A percentile compares a stretch with the other conserved stretches of the same genome.
phyloP scores from a whole-genome alignment of 2,113 vertebrate species.

The Xiphophorus couchianus region DNA sequence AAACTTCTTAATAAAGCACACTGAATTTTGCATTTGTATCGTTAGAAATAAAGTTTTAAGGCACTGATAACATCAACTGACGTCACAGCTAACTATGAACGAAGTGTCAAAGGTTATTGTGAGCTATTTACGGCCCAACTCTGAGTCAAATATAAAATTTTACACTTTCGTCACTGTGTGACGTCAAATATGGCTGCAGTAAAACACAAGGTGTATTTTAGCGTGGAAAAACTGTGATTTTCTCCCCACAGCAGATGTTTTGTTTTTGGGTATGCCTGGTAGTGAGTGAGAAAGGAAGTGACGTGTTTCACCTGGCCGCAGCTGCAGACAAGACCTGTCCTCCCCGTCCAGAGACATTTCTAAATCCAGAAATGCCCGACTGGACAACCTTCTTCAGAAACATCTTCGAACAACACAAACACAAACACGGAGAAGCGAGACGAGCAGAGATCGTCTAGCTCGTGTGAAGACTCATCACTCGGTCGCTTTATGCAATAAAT shows the following conservation, averaged over 20 bases:
- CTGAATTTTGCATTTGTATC: too few species aligned
- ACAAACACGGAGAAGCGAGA: neutral
- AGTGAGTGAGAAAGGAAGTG: neutral
- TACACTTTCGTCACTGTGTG: neutral
- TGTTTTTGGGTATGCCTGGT: too few species aligned
- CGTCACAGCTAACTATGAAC: too few species aligned
- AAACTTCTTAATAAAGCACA: too few species aligned
- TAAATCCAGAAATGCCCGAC: conserved; percentile 24
- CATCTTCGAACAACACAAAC: conserved; percentile 39
- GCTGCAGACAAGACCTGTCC: neutral
- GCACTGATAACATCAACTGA: too few species aligned
- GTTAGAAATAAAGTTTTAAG: too few species aligned
- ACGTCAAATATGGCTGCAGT: too few species aligned
- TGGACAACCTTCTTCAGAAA: conserved; percentile 40
- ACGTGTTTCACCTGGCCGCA: conserved; percentile 32
- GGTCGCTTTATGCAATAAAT: neutral
- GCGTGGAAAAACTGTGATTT: neutral
- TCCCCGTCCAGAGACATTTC: conserved; percentile 12
- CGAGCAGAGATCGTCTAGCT: neutral
- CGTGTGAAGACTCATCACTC: rapidly evolving
- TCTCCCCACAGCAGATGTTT: too few species aligned
- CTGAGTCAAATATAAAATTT: neutral
- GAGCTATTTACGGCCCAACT: neutral
- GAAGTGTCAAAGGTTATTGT: conserved; percentile 22
- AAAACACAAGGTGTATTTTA: neutral